These are phyloP conservation scores for Agrilus mali DNA, from an alignment of 2,888 invertebrate species.

Conservation along the genomic window DNA sequence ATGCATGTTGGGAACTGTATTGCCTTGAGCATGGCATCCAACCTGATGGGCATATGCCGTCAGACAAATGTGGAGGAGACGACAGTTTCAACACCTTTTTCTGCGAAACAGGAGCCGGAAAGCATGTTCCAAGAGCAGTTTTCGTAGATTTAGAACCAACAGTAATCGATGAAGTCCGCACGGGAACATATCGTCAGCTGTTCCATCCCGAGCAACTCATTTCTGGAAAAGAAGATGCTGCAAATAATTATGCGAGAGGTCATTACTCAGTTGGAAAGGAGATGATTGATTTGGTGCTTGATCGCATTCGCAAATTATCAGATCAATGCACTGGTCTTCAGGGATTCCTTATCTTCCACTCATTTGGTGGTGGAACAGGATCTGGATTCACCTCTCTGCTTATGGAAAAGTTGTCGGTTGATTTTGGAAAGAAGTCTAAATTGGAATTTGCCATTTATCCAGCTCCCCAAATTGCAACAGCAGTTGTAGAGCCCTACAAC, in stretches of 20 bases:
- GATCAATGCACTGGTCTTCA: conserved; percentile 45
- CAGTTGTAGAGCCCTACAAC: conserved; percentile 49
- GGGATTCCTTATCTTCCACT: conserved; percentile 52
- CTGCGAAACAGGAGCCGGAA: conserved; percentile 48
- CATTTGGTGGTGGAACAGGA: conserved; percentile 48
- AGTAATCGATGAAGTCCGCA: conserved; percentile 57
- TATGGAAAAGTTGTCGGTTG: conserved; percentile 8
- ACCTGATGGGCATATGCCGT: conserved; percentile 78
- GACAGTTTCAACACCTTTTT: conserved; percentile 53
- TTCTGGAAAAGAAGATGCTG: conserved; percentile 73
- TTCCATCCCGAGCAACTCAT: conserved; percentile 75
- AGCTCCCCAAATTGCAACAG: conserved; percentile 23
- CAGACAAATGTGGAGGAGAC: conserved; percentile 10
- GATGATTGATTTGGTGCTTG: conserved; percentile 53
- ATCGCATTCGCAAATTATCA: conserved; percentile 53
- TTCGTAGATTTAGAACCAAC: not conserved
- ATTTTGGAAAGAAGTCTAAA: conserved; percentile 13
- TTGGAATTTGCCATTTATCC: conserved; percentile 27
- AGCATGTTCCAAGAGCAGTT: not conserved
- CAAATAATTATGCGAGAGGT: conserved; percentile 75
- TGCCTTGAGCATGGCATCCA: conserved; percentile 46
- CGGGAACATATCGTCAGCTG: conserved; percentile 53
- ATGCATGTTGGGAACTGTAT: conserved; percentile 80
- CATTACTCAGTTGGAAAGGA: conserved; percentile 71
- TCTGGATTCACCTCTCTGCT: conserved; percentile 53